Conservation (phyloP, 2,113 vertebrate species). For the Limnothrissa miodon region DNA sequence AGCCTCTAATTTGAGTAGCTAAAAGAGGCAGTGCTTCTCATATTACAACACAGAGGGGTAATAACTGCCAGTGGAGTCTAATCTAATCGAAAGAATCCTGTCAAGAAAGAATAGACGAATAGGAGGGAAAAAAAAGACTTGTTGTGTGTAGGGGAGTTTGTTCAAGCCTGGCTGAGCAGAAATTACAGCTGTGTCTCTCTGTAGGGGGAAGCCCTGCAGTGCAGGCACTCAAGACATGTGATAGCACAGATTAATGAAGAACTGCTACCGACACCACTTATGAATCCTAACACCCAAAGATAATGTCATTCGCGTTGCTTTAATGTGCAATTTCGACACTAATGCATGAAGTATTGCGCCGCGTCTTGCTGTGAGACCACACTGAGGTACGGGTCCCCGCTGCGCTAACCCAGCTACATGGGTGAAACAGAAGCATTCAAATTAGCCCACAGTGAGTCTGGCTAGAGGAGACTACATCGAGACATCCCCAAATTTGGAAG, state of each 20-base stretch:
- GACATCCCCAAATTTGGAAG: constrained; percentile 24
- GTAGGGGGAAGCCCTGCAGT: constrained; percentile 32
- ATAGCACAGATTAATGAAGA: constrained; percentile 59
- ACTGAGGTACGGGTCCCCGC: constrained; percentile 42
- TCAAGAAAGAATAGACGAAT: neutral
- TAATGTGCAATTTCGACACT: constrained; percentile 51
- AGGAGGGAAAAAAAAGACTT: neutral
- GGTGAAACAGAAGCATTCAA: constrained; percentile 41
- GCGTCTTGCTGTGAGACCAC: constrained; percentile 35
- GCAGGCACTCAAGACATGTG: constrained; percentile 18
- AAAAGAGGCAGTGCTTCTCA: constrained; percentile 9
- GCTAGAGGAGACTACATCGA: constrained; percentile 38
- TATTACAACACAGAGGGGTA: neutral
- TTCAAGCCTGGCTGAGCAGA: constrained; percentile 49
- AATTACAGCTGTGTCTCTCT: constrained; percentile 38
- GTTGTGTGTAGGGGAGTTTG: constrained; percentile 31
- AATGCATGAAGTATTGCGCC: constrained; percentile 39
- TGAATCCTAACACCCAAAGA: constrained; percentile 38
- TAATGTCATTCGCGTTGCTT: constrained; percentile 47
- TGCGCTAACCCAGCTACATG: constrained; percentile 23
- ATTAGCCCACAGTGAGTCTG: constrained; percentile 37
- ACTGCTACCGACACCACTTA: constrained; percentile 42
- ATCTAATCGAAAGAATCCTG: neutral
- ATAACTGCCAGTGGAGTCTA: neutral
- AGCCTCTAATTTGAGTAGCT: constrained; percentile 27